phyloP scores from a whole-genome alignment of 2,797 vertebrate genomes.

The Falco naumanni region DNA sequence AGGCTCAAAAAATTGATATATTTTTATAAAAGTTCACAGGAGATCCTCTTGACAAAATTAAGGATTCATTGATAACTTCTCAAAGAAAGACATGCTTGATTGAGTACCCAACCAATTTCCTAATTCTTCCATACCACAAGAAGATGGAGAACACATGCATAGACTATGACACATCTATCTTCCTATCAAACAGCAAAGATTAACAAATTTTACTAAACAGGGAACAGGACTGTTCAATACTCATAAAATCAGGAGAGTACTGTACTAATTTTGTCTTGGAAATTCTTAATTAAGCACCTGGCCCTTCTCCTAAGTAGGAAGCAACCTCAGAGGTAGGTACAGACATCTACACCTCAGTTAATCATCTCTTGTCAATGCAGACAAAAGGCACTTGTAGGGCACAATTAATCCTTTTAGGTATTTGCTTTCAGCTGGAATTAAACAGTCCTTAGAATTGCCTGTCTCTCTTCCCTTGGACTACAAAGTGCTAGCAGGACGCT shows the following conservation, averaged over 20 bases:
- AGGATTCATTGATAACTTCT: conserved; percentile 24
- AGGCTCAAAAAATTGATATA: background rate
- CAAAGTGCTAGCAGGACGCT: background rate
- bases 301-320: background rate
- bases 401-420: background rate
- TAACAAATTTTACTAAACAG: conserved; percentile 39
- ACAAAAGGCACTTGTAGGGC: background rate
- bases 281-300: background rate
- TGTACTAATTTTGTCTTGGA: background rate
- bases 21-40: background rate
- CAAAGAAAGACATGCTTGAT: background rate
- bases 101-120: background rate
- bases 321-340: background rate
- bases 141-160: background rate
- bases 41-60: background rate
- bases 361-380: background rate
- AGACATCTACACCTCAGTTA: background rate
- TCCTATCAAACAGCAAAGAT: background rate
- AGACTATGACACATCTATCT: background rate
- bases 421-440: background rate
- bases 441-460: background rate
- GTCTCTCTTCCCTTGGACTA: background rate
- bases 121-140: background rate
- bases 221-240: background rate
- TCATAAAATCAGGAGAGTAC: background rate